These are phyloP conservation scores for Patella pellucida DNA, from an alignment of 2,888 invertebrate species.

Conservation along the genomic window DNA sequence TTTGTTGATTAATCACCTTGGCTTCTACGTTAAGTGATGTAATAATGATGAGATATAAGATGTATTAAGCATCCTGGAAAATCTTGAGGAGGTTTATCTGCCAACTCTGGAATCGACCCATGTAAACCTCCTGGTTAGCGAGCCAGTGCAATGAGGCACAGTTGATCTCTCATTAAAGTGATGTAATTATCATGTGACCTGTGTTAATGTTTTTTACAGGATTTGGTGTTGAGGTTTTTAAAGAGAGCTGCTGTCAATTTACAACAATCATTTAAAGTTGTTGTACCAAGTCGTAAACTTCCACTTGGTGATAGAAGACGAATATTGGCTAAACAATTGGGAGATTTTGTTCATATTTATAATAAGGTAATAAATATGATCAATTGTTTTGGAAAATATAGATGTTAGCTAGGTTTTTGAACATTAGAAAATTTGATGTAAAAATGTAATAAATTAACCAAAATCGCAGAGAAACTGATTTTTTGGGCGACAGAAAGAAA, in stretches of 20 bases:
- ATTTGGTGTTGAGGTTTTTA: conserved; percentile 69
- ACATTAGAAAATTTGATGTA: no score
- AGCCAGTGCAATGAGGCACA: no score
- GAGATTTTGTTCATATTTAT: conserved; percentile 71
- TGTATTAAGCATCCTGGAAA: no score
- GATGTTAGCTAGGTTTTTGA: no score
- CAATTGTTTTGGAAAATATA: background rate
- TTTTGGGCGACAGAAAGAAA: background rate
- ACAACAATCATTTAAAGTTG: conserved; percentile 68
- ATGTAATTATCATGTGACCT: background rate
- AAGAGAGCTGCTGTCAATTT: conserved; percentile 71
- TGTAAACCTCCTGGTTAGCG: no score
- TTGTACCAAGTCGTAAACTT: conserved; percentile 68
- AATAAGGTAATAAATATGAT: conserved; percentile 58
- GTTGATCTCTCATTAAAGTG: no score
- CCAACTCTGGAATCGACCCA: no score
- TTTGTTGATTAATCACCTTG: no score
- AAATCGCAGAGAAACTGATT: no score
- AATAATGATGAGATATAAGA: no score
- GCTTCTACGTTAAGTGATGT: no score
- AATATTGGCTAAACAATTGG: conserved; percentile 70
- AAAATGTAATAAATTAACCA: background rate
- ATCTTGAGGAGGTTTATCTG: no score
- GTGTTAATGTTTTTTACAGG: conserved; percentile 49
- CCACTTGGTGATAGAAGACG: conserved; percentile 65